Evolutionary conservation across 2,113 vertebrate species (phyloP).

Genomic region (Anarhynchus alexandrinus): DNA sequence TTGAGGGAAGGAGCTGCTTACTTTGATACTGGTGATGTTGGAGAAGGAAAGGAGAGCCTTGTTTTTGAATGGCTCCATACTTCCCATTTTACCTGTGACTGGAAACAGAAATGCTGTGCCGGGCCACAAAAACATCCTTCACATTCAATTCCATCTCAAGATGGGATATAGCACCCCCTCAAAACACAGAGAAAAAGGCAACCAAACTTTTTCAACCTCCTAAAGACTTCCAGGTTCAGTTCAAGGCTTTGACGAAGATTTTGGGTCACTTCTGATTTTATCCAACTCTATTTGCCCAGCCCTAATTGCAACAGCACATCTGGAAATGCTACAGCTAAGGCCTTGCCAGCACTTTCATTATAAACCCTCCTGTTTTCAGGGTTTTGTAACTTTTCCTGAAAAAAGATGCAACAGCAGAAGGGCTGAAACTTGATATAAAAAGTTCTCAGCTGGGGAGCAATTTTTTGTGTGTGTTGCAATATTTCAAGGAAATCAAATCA

Average conservation of each 20-base stretch:
- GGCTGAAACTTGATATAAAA: slow-evolving; percentile 49
- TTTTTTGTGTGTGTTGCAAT: slow-evolving; percentile 32
- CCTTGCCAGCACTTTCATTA: slow-evolving; percentile 32
- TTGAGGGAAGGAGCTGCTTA: not conserved
- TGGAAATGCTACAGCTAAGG: slow-evolving; percentile 51
- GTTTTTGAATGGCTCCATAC: not conserved
- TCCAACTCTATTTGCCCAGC: slow-evolving; percentile 10
- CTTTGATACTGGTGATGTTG: not conserved
- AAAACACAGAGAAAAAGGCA: not conserved
- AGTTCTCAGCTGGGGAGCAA: slow-evolving; percentile 36
- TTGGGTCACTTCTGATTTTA: slow-evolving; percentile 36
- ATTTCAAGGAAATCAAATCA: slow-evolving; percentile 51
- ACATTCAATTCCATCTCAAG: not conserved
- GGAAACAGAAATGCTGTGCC: not conserved
- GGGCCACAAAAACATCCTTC: not conserved
- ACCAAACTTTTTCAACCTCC: not conserved
- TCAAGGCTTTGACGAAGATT: slow-evolving; percentile 21
- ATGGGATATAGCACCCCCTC: not conserved
- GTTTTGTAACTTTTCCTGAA: slow-evolving; percentile 32
- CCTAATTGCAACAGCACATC: slow-evolving; percentile 50
- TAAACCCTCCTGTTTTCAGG: slow-evolving; percentile 15
- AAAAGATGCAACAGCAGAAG: not conserved
- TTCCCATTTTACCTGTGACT: not conserved
- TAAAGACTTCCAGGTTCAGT: not conserved
- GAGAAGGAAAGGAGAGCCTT: not conserved